A percentile compares a stretch with the other conserved stretches of the same genome.
Evolutionary conservation across 2,797 vertebrate genomes (phyloP).

Genomic region (Perodicticus potto): DNA sequence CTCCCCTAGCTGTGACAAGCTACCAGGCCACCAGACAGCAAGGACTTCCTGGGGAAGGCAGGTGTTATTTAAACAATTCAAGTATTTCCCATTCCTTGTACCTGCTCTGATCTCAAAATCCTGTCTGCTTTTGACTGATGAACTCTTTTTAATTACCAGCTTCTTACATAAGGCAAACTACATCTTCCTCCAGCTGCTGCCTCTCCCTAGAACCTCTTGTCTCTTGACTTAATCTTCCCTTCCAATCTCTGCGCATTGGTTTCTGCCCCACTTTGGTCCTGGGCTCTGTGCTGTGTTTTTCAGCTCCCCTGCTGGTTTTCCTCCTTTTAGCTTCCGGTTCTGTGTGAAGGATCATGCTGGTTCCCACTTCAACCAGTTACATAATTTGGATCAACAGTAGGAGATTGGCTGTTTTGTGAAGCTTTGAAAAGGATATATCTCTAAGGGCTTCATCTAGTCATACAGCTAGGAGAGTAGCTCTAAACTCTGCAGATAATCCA

Average conservation of each 20-base stretch:
- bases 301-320: conserved; percentile 40
- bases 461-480: background rate
- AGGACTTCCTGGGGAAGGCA: background rate
- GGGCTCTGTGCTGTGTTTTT: background rate
- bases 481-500: conserved; percentile 53
- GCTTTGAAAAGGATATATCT: background rate
- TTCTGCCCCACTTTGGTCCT: background rate
- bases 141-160: background rate
- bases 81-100: background rate
- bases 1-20: background rate
- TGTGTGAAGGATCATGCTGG: background rate
- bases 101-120: background rate
- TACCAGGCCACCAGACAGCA: background rate
- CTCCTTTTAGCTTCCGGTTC: conserved; percentile 2
- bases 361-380: background rate
- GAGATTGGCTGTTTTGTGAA: background rate
- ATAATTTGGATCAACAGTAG: background rate
- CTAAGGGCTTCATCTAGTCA: background rate
- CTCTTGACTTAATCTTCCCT: background rate
- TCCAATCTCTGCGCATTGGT: background rate
- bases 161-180: background rate
- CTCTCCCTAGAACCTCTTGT: background rate
- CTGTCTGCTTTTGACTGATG: background rate
- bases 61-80: background rate
- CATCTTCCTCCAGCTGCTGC: background rate